Evolutionary conservation across 2,113 vertebrate species (phyloP), one percentile per base, ranked within the genome.

Genomic region (Corythoichthys haematopterus): DNA sequence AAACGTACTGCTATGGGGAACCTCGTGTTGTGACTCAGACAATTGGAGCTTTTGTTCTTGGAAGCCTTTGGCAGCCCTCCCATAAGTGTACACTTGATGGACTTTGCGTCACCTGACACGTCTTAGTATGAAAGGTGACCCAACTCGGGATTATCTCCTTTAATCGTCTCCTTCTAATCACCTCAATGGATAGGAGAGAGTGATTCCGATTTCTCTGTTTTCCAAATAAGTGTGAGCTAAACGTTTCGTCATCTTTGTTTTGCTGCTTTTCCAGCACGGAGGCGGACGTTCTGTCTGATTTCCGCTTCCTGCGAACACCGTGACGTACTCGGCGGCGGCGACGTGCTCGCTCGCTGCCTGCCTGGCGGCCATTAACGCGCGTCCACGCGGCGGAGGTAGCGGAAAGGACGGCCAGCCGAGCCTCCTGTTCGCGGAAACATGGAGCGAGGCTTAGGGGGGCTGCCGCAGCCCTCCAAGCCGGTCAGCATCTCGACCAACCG

Each of bases 391-490:
- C 40, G 40, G 40, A 43, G 40, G 40, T 6, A 43, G 40, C 40
- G 40, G 40, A 43, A 43, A 43, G 40, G 40, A 43, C 40, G 40
- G 40, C 40, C 6, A 43, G 40, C 1, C 40, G 40, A 43, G 40
- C 3, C 40, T 8, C 46, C 46, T 48, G 10, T 45, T 11, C 48
- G 2, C 35, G 63, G 33, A 87, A 74, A 87, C 66, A 92, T 91
- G 88, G 91, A 91, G 85, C 89, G 90, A 45, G 91, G 55, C 55
- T 36, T 6, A 14, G 55, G 90, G 84, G 91, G 89, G 85, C 88
- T 90, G 82, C 87, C 87, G 78, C 90, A 93, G 84, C 89, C 91
- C 82, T 90, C 89, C 82, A 91, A 93, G 70, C 91, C 92, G 87
- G 91, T 92, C 64, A 88, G 90, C 82, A 91, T 91, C 87, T 81